Conservation (phyloP, 2,113 vertebrate species). For the Scatophagus argus region DNA sequence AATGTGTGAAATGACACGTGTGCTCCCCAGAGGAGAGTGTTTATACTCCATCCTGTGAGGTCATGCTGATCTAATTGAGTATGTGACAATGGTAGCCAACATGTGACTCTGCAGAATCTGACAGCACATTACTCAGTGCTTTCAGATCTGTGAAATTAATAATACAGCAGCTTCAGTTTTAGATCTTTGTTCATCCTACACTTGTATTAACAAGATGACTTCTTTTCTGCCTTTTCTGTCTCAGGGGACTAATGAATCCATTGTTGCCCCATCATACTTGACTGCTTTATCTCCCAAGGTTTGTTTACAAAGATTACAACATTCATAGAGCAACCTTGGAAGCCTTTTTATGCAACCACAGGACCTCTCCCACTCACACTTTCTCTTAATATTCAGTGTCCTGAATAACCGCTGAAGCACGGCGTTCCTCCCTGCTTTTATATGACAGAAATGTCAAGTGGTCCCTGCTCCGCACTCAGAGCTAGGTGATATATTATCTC, state of each 20-base stretch:
- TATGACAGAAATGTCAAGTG: constrained; percentile 74
- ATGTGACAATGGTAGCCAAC: background rate
- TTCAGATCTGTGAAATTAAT: background rate
- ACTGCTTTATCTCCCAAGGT: constrained; percentile 10
- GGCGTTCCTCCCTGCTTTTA: constrained; percentile 57
- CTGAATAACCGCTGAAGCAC: constrained; percentile 64
- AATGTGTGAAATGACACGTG: too few relatives aligned
- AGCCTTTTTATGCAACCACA: constrained; percentile 39
- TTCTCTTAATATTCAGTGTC: constrained; percentile 65
- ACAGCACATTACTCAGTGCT: background rate
- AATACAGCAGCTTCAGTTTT: background rate
- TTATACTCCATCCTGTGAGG: too few relatives aligned
- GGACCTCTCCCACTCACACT: constrained; percentile 35
- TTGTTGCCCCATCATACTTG: constrained; percentile 5
- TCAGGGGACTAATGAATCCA: constrained; percentile 50
- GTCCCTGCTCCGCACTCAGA: constrained; percentile 45
- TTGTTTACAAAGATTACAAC: constrained; percentile 47
- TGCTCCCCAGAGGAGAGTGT: too few relatives aligned
- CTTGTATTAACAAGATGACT: constrained; percentile 13
- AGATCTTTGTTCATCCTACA: background rate
- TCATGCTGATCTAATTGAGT: too few relatives aligned
- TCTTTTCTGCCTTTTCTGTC: constrained; percentile 15
- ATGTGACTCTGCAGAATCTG: background rate
- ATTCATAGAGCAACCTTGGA: constrained; percentile 36
- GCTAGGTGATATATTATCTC: constrained; percentile 66